Evolutionary conservation across 2,797 vertebrate genomes (phyloP).

Genomic region (Myotis myotis): DNA sequence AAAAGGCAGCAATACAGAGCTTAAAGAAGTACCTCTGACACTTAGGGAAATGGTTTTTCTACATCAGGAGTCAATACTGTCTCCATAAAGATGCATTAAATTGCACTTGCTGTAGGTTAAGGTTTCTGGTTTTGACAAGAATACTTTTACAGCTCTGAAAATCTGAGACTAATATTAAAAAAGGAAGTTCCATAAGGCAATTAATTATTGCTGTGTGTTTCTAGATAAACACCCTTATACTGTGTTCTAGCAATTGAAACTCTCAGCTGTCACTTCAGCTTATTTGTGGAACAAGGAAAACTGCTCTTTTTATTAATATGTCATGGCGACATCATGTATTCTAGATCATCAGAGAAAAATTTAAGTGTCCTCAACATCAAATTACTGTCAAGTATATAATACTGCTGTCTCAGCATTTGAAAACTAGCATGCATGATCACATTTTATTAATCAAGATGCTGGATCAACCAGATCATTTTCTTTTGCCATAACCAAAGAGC

Average conservation of each 20-base stretch:
- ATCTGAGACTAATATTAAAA: constrained; percentile 32
- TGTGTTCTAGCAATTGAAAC: constrained; percentile 52
- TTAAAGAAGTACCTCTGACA: not conserved
- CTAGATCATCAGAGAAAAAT: constrained; percentile 14
- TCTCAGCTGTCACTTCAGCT: constrained; percentile 53
- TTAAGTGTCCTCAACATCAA: constrained; percentile 4
- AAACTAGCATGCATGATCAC: not conserved
- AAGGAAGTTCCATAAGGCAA: constrained; percentile 14
- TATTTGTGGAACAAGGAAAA: constrained; percentile 47
- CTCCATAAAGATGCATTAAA: constrained; percentile 41
- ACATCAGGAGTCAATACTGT: constrained; percentile 20
- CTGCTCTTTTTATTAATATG: constrained; percentile 55
- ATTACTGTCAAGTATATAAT: constrained; percentile 1
- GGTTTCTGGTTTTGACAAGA: constrained; percentile 23
- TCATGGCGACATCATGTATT: not conserved
- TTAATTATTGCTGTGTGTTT: constrained; percentile 45
- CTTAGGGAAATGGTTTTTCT: constrained; percentile 27
- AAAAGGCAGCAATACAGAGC: not conserved
- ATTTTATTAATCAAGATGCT: constrained; percentile 34
- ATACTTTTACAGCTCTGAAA: constrained; percentile 46
- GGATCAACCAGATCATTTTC: constrained; percentile 35
- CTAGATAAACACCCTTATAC: constrained; percentile 37
- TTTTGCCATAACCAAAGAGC: not conserved
- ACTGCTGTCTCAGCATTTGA: constrained; percentile 14
- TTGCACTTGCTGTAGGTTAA: constrained; percentile 40